Evolutionary conservation across 2,888 invertebrate species (phyloP), one percentile per base, ranked within the genome.

Genomic region (Apotomis betuletana): DNA sequence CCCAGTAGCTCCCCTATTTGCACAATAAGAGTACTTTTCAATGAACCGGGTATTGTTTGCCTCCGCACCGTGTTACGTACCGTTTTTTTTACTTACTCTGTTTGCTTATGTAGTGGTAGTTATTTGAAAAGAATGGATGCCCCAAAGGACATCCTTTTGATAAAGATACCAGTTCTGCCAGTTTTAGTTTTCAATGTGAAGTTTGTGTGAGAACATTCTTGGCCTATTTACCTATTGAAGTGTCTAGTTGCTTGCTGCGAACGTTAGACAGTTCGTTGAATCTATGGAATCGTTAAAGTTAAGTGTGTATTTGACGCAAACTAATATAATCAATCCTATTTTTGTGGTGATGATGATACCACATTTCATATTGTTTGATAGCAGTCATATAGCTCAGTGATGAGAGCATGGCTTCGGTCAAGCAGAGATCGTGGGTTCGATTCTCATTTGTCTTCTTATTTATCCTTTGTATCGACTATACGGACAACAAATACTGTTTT

Each of bases 11-110:
- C 88, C 90, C 90, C 85, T 91, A 85, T 91, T 90, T 91, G 87
- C 86, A 78, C 85, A 85, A 87, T 89, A n/a, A n/a, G n/a, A n/a
- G n/a, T n/a, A 88, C 90, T 90, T 87, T 89, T 87, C 88, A 90
- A 91, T 89, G 89, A 84, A 84, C 85, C 75, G 76, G 74, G 79
- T 81, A 88, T 88, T 90, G 91, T 90, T 89, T 87, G 87, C 83
- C 75, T 67, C 67, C 70, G 52, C 62, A 44, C 54, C 59, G 46
- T 62, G 51, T 12, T 69, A 51, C 59, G 55, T 54, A 79, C 76
- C 70, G 71, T 77, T 75, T 81, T 78, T 78, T 78, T 41, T 41
- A 41, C 41, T 41, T 1, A 41, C 41, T 41, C 5, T 74, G 75
- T 80, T 77, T 77, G 70, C 76, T 73, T 80, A 77, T 41, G 41